These are phyloP conservation scores for Abramis brama DNA, from an alignment of 2,113 vertebrate genomes.

Conservation along the genomic window DNA sequence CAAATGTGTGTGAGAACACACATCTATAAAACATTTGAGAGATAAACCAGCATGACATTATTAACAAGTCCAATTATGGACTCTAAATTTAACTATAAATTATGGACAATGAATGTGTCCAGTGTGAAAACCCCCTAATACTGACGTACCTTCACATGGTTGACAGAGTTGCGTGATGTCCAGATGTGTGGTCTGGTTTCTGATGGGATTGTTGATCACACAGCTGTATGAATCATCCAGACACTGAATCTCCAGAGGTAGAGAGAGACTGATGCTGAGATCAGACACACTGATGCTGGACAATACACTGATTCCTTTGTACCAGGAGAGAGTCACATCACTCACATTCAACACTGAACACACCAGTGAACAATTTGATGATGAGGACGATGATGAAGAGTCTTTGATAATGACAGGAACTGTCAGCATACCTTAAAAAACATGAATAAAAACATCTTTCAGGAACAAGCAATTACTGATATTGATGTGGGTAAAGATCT, in stretches of 20 bases:
- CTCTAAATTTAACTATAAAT: too few relatives aligned
- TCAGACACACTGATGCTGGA: constrained; percentile 6
- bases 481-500: background rate
- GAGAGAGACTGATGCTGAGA: constrained; percentile 5
- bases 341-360: background rate
- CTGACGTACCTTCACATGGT: background rate
- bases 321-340: background rate
- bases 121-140: background rate
- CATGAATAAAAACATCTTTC: background rate
- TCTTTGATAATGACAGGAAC: background rate
- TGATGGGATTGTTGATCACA: background rate
- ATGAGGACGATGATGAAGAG: background rate
- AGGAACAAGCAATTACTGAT: background rate
- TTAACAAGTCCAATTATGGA: background rate
- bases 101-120: background rate
- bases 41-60: background rate
- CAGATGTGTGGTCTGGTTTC: background rate
- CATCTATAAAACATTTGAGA: background rate
- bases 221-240: background rate
- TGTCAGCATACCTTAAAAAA: background rate
- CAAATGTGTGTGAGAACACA: background rate
- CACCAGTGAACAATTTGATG: background rate
- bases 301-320: constrained; percentile 9
- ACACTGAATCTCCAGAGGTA: constrained; percentile 2
- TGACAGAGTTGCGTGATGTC: background rate